Conservation (phyloP, 2,888 invertebrate species). For the Dorcus parallelipipedus region DNA sequence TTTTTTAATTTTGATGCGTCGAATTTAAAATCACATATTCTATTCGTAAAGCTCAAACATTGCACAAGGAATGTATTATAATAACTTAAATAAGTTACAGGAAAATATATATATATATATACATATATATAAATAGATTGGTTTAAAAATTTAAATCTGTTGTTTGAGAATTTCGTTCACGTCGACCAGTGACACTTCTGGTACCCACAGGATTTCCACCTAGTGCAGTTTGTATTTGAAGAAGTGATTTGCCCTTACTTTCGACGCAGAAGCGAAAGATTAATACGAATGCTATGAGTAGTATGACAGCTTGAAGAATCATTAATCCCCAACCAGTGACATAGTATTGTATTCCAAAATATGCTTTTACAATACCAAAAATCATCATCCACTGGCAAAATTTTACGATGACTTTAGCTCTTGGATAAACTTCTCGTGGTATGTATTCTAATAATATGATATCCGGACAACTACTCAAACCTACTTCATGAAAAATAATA, state of each 20-base stretch:
- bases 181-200: conserved; percentile 19
- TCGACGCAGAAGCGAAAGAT: conserved; percentile 29
- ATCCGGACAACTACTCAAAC: conserved; percentile 28
- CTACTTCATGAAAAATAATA: conserved; percentile 31
- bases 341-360: conserved; percentile 11
- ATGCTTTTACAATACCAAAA: conserved; percentile 20
- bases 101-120: too few relatives aligned
- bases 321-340: conserved; percentile 9
- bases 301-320: conserved; percentile 20
- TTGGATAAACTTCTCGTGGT: conserved; percentile 33
- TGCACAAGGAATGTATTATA: too few relatives aligned
- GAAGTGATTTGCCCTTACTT: conserved; percentile 31
- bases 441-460: conserved; percentile 31
- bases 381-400: conserved; percentile 28
- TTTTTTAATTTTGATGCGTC: too few relatives aligned
- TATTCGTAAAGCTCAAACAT: too few relatives aligned
- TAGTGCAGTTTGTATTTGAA: conserved; percentile 34
- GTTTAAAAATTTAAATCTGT: too few relatives aligned
- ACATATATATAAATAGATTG: too few relatives aligned
- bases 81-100: too few relatives aligned
- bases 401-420: conserved; percentile 20
- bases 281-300: conserved; percentile 24
- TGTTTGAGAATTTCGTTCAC: too few relatives aligned
- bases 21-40: too few relatives aligned
- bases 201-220: conserved; percentile 40